Percentiles rank a stretch among this genome's conserved stretches.
These are phyloP conservation scores for Sterna hirundo DNA, from an alignment of 2,113 vertebrate species.

Conservation along the genomic window DNA sequence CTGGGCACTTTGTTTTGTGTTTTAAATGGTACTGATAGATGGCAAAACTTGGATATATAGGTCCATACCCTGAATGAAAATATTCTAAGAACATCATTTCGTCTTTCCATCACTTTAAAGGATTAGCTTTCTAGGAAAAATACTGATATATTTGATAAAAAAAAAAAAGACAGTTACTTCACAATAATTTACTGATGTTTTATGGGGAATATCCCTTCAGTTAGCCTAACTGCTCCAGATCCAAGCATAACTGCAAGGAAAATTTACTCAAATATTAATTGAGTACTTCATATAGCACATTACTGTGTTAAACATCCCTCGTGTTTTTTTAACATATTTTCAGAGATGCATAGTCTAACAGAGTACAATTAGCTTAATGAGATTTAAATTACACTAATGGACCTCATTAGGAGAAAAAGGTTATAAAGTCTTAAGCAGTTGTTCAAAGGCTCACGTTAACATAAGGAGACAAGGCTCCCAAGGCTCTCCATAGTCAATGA, in stretches of 20 bases:
- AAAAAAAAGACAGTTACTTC: not conserved
- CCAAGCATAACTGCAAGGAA: not conserved
- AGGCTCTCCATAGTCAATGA: not conserved
- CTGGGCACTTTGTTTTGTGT: not conserved
- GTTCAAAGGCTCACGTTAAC: not conserved
- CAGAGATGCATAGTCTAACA: not conserved
- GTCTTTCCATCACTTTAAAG: not conserved
- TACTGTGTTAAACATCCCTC: conserved; percentile 1
- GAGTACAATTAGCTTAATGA: conserved; percentile 44
- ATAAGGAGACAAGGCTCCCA: not conserved
- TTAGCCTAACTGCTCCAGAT: not conserved
- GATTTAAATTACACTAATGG: conserved; percentile 45
- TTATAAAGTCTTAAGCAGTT: conserved; percentile 17
- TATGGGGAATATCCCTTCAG: not conserved
- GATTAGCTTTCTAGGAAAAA: not conserved
- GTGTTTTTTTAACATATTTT: conserved; percentile 46
- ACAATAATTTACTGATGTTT: not conserved
- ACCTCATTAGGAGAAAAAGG: conserved; percentile 30
- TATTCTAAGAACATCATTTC: not conserved
- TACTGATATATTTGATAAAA: not conserved
- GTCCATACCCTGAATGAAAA: not conserved
- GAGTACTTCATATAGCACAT: not conserved
- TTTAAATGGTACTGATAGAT: not conserved
- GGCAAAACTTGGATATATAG: not conserved
- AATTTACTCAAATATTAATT: not conserved